phyloP scores from a whole-genome alignment of 2,888 invertebrate genomes.

The Torymus texanus region DNA sequence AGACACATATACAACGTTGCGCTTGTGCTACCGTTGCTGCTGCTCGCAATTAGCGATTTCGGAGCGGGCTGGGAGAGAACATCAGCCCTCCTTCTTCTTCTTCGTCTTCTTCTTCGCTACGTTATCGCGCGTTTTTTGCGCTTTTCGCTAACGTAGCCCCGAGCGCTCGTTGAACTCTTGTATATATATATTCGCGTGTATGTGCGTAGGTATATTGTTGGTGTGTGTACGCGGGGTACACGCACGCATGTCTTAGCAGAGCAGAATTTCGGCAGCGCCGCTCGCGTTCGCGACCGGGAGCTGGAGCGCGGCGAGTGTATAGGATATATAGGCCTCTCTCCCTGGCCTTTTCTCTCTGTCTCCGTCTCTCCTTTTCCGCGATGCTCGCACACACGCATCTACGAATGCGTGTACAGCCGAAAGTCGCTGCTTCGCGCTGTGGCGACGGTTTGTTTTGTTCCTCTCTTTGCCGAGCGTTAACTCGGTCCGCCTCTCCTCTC shows the following conservation, averaged over 20 bases:
- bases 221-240: background rate
- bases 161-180: conserved; percentile 9
- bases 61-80: too few species aligned
- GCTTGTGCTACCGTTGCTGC: too few species aligned
- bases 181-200: background rate
- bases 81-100: background rate
- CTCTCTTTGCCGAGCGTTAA: background rate
- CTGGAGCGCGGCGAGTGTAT: background rate
- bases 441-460: background rate
- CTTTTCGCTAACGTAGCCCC: conserved; percentile 8
- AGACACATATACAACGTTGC: background rate
- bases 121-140: conserved; percentile 6
- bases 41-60: too few species aligned
- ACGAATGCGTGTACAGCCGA: too few species aligned
- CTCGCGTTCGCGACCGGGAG: conserved; percentile 41
- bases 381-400: too few species aligned
- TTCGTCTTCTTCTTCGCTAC: background rate
- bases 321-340: conserved; percentile 7
- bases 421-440: background rate
- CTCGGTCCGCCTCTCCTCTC: too few species aligned
- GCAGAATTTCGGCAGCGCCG: conserved; percentile 45
- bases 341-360: background rate
- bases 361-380: background rate
- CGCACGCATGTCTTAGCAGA: background rate
- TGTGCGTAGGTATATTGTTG: background rate